A percentile compares a stretch with the other conserved stretches of the same genome.
Conservation (phyloP, 2,113 vertebrate genomes). For the Labrus mixtus region DNA sequence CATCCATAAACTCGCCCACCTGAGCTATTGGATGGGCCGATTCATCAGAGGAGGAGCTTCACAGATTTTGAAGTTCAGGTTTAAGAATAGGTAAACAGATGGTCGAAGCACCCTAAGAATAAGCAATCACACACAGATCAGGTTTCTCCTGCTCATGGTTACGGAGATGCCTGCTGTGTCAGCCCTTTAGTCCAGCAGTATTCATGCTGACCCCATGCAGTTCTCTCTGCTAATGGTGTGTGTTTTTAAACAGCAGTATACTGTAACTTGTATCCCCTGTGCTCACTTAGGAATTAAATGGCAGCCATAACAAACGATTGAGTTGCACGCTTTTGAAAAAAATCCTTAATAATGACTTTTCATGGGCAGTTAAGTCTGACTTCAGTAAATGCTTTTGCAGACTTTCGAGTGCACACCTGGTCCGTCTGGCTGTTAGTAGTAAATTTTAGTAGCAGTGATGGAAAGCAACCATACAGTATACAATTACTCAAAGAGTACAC, state of each 20-base stretch:
- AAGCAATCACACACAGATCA: slow-evolving; percentile 38
- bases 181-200: slow-evolving; percentile 47
- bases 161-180: slow-evolving; percentile 51
- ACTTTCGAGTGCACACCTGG: background rate
- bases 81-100: background rate
- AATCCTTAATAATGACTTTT: slow-evolving; percentile 27
- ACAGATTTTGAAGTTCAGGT: slow-evolving; percentile 4
- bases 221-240: slow-evolving; percentile 53
- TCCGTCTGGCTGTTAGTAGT: background rate
- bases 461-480: background rate
- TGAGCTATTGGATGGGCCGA: slow-evolving; percentile 16
- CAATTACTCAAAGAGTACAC: too few species aligned
- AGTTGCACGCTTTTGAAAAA: slow-evolving; percentile 8
- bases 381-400: background rate
- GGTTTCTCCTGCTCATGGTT: slow-evolving; percentile 47
- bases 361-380: slow-evolving; percentile 13
- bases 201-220: slow-evolving; percentile 65
- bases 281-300: slow-evolving; percentile 44
- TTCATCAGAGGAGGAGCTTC: background rate
- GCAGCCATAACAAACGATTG: slow-evolving; percentile 26
- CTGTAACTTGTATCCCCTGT: slow-evolving; percentile 23
- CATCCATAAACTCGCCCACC: slow-evolving; percentile 34
- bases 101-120: slow-evolving; percentile 12
- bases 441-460: background rate
- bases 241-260: slow-evolving; percentile 50